A percentile compares a stretch with the other conserved stretches of the same genome.
phyloP scores from a whole-genome alignment of 2,113 vertebrate species.

The Odontesthes bonariensis region DNA sequence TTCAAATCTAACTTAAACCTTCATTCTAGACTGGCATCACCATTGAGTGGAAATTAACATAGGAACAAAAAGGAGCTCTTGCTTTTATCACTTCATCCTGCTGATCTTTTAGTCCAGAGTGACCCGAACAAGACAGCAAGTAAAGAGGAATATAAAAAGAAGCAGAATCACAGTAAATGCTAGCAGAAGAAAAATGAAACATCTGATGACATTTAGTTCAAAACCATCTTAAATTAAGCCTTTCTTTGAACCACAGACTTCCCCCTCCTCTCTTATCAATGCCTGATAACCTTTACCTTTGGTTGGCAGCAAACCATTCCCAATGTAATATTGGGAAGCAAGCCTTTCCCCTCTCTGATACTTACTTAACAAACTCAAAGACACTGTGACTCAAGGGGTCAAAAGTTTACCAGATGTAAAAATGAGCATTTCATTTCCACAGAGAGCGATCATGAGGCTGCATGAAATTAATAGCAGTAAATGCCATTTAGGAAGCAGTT shows the following conservation, averaged over 20 bases:
- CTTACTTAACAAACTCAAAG: conserved; percentile 13
- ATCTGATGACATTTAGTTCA: conserved; percentile 68
- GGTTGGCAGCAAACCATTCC: conserved; percentile 27
- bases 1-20: conserved; percentile 24
- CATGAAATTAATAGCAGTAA: conserved; percentile 19
- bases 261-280: conserved; percentile 51
- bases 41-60: conserved; percentile 25
- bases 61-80: conserved; percentile 23
- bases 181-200: conserved; percentile 28
- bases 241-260: conserved; percentile 48
- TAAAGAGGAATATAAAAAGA: conserved; percentile 45
- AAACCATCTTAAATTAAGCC: conserved; percentile 63
- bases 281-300: conserved; percentile 58
- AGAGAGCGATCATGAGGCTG: conserved; percentile 12
- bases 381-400: conserved; percentile 26
- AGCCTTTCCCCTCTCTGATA: conserved; percentile 25
- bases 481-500: conserved; percentile 22
- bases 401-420: conserved; percentile 43
- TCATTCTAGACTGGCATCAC: conserved; percentile 28
- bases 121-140: conserved; percentile 47
- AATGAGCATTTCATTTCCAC: conserved; percentile 16
- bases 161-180: conserved; percentile 40
- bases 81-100: conserved; percentile 45
- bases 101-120: conserved; percentile 38
- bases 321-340: conserved; percentile 42